These are phyloP conservation scores for Scaptodrosophila lebanonensis DNA, from an alignment of 1,140 invertebrate genomes.

Conservation along the genomic window DNA sequence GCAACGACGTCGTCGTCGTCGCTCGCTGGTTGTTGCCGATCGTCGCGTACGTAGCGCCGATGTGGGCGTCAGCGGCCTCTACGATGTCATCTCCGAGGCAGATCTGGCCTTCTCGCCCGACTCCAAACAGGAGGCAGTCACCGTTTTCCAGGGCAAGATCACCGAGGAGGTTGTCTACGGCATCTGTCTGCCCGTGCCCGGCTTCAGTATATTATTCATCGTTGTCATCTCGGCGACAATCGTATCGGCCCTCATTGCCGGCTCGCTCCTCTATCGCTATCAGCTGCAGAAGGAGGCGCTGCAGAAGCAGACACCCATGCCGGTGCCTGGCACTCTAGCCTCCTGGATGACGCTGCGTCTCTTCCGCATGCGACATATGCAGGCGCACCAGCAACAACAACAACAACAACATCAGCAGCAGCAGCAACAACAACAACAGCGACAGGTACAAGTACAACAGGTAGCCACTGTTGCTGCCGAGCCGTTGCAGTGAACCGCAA, in stretches of 20 bases:
- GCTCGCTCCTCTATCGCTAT: constrained; percentile 85
- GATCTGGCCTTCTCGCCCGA: constrained; percentile 94
- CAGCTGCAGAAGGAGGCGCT: constrained; percentile 84
- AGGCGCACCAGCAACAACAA: constrained; percentile 59
- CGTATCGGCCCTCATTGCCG: constrained; percentile 87
- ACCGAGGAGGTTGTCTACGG: constrained; percentile 93
- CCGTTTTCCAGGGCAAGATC: constrained; percentile 91
- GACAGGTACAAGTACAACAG: constrained; percentile 21
- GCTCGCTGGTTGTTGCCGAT: constrained; percentile 84
- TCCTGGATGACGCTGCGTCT: constrained; percentile 86
- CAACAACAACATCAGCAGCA: constrained; percentile 43
- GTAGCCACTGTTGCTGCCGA: constrained; percentile 29
- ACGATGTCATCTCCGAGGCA: constrained; percentile 94
- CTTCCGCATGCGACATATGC: constrained; percentile 79
- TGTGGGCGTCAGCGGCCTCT: constrained; percentile 90
- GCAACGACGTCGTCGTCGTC: constrained; percentile 76
- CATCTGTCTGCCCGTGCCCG: constrained; percentile 91
- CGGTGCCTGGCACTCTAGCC: constrained; percentile 81
- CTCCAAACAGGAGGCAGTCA: constrained; percentile 86
- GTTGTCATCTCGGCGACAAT: constrained; percentile 90
- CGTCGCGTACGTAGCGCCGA: constrained; percentile 87
- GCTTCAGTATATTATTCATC: constrained; percentile 92
- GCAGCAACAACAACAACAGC: constrained; percentile 31
- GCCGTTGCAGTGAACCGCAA: constrained; percentile 49
- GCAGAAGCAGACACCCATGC: constrained; percentile 77